These are phyloP conservation scores for Tetranychus cinnabarinus DNA, from an alignment of 1,140 invertebrate species.

Conservation along the genomic window DNA sequence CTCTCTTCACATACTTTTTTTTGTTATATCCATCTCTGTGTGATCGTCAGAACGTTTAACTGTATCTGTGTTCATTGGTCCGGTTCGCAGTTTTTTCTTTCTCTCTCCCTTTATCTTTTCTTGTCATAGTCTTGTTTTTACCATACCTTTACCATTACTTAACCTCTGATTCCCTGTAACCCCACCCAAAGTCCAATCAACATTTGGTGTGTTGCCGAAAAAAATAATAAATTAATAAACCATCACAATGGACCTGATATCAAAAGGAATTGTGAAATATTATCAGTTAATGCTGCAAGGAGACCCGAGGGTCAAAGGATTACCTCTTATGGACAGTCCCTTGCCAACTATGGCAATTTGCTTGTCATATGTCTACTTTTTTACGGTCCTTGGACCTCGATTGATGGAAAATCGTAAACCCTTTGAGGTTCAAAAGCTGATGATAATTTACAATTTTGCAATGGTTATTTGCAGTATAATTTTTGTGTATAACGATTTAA, in stretches of 20 bases:
- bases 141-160: no score
- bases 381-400: constrained; percentile 35
- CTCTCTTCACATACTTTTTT: no score
- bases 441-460: constrained; percentile 61
- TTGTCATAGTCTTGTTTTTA: no score
- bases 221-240: no score
- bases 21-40: no score
- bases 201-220: no score
- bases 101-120: no score
- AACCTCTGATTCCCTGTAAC: no score
- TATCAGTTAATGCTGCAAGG: background rate
- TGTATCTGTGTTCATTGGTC: no score
- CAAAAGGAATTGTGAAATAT: background rate
- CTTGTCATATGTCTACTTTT: constrained; percentile 11
- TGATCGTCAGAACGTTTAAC: no score
- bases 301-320: background rate
- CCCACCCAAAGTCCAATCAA: no score
- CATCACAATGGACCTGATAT: background rate
- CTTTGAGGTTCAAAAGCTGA: constrained; percentile 43
- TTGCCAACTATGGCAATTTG: background rate
- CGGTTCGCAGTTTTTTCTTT: no score
- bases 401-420: constrained; percentile 56
- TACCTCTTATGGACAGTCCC: background rate
- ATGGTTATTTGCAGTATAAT: constrained; percentile 27
- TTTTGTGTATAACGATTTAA: constrained; percentile 11